Percentiles rank a stretch among this genome's conserved stretches.
phyloP scores from a whole-genome alignment of 2,797 vertebrate genomes.

The Argyrosomus regius region DNA sequence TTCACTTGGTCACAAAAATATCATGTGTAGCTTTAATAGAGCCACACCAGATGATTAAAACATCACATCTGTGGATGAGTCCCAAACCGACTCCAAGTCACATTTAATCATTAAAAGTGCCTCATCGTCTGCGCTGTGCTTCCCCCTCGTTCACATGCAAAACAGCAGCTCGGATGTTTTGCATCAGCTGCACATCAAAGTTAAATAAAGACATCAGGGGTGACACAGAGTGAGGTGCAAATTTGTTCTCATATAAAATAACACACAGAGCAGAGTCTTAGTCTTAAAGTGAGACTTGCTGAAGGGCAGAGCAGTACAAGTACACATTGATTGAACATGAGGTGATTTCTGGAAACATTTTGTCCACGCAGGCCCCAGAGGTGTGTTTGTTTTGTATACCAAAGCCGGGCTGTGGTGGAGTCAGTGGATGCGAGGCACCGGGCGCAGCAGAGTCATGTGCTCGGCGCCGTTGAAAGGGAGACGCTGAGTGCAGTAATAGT shows the following conservation, averaged over 20 bases:
- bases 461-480: slow-evolving; percentile 94
- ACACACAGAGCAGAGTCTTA: not conserved
- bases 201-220: slow-evolving; percentile 17
- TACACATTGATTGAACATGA: slow-evolving; percentile 33
- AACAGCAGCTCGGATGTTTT: slow-evolving; percentile 66
- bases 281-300: not conserved
- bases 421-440: slow-evolving; percentile 85
- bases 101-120: slow-evolving; percentile 63
- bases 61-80: slow-evolving; percentile 5
- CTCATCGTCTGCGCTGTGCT: slow-evolving; percentile 13
- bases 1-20: slow-evolving; percentile 3
- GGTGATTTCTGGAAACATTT: slow-evolving; percentile 28
- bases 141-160: slow-evolving; percentile 61
- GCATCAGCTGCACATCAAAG: slow-evolving; percentile 65
- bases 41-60: slow-evolving; percentile 22
- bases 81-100: slow-evolving; percentile 29
- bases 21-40: slow-evolving; percentile 15
- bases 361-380: slow-evolving; percentile 22
- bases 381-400: slow-evolving; percentile 48
- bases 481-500: slow-evolving; percentile 91
- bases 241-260: slow-evolving; percentile 19
- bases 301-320: not conserved
- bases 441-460: slow-evolving; percentile 94
- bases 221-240: slow-evolving; percentile 12
- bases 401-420: slow-evolving; percentile 14